Evolutionary conservation across 2,113 vertebrate species (phyloP), one percentile per base, ranked within the genome.

Genomic region (Apistogramma diplotaenia): DNA sequence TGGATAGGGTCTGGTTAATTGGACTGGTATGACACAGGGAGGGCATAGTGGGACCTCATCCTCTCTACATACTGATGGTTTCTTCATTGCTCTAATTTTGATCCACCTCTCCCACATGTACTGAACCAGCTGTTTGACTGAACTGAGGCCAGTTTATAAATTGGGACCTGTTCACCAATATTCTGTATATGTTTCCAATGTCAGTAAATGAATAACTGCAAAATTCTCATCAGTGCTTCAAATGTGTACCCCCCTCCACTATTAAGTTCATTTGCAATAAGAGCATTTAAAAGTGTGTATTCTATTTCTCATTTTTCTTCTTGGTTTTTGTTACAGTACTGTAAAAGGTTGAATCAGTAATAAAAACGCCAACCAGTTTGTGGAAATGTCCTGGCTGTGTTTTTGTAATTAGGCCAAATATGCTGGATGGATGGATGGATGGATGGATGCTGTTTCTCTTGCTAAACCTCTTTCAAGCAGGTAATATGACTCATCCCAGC

Each of bases 321-420:
- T 84, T 80, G 79, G 70, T 81, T 93, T 93, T 95, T 94, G 91
- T 94, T 95, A 94, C 88, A 90, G 85, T 91, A 89, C 83, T 94
- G 90, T 93, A 87, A 78, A 93, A 93, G 88, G 83, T 93, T 93
- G 61, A 88, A 76, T 94, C 56, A 72, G 87, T 92, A 94, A 90
- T 91, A 93, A 93, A 95, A 87, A 86, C n/a, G 78, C 40, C 13
- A 62, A 82, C 85, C 76, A 82, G 76, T 49, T 40, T 78, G 79
- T 89, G 43, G 76, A 82, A 76, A 81, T 76, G 25, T 70, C 18
- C 35, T 53, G 5, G 15, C 27, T 82, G 19, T 80, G 9, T 46
- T 7, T 73, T 3, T 3, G 0, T 21, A 5, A 31, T 33, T 7
- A 46, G 5, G 43, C 43, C 15, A 13, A 15, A 5, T 46, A 46